A percentile compares a stretch with the other conserved stretches of the same genome.
phyloP scores from a whole-genome alignment of 2,113 vertebrate genomes.

The Nesoenas mayeri region DNA sequence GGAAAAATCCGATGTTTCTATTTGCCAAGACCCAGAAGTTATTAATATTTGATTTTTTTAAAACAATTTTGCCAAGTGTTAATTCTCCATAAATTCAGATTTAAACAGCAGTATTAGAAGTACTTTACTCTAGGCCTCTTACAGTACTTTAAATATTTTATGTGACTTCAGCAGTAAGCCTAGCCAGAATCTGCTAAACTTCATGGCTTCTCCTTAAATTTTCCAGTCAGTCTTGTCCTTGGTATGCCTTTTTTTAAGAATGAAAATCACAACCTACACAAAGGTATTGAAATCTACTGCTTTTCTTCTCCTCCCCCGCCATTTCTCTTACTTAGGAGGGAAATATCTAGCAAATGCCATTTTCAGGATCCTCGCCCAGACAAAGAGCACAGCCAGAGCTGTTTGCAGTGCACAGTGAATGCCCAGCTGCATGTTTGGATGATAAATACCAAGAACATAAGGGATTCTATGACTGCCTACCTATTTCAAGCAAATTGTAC shows the following conservation, averaged over 20 bases:
- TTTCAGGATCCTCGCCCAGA: background rate
- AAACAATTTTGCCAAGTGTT: background rate
- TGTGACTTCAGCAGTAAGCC: background rate
- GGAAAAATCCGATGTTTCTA: background rate
- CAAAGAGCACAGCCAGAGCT: background rate
- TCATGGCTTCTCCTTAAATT: conserved; percentile 8
- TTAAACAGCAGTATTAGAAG: background rate
- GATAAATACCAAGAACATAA: background rate
- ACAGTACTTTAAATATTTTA: conserved; percentile 30
- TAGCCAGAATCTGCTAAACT: conserved; percentile 13
- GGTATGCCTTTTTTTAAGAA: background rate
- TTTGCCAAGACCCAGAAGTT: background rate
- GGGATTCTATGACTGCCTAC: background rate
- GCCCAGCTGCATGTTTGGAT: conserved; percentile 1
- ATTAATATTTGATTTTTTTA: background rate
- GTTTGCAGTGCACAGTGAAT: background rate
- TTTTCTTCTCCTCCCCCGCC: background rate
- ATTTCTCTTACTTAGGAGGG: background rate
- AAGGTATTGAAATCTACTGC: background rate
- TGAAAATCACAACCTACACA: background rate
- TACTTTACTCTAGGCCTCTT: background rate
- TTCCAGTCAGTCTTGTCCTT: background rate
- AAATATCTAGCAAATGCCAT: background rate
- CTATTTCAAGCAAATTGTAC: conserved; percentile 26
- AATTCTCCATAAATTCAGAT: conserved; percentile 29